Evolutionary conservation across 1,140 invertebrate species (phyloP), one percentile per base, ranked within the genome.

Genomic region (Calycopis cecrops): DNA sequence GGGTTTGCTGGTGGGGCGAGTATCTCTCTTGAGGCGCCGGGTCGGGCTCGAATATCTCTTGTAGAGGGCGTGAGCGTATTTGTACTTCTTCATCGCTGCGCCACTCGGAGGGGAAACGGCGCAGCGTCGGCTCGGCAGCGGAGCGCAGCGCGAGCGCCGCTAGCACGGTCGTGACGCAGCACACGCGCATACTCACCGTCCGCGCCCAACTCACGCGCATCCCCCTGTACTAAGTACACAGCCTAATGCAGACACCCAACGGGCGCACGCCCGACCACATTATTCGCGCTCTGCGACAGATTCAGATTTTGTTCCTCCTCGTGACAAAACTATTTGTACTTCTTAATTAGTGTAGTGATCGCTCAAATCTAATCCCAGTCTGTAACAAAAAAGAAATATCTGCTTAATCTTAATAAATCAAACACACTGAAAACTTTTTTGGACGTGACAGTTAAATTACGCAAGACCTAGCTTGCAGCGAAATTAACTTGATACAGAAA

Each of bases 251-350:
- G 57, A 60, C 71, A 60, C 69, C 60, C 71, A 58, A 62, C 65
- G 78, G 79, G 76, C 76, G 67, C 73, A 57, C 73, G 74, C 79
- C 79, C 80, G 61, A 76, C 79, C 79, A 75, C 82, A 85, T 85
- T 83, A 84, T 84, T 76, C 52, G 57, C 68, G 52, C 62, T 67
- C 57, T 60, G 51, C 56, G 44, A 56, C 21, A 28, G 21, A 28
- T 28, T 48, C 60, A 51, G 44, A 44, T 55, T 57, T 40, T 52
- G 52, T 34, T 56, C 67, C 58, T 61, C 60, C 50, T 42, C 21
- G 21, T 28, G 6, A 28, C 21, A 28, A 28, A 28, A 28, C 21
- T 28, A 28, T 28, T 28, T 28, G 2, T 6, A 28, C 21, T 28
- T 28, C 21, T 28, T 28, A 6, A 6, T 28, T n/a, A n/a, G 21